Evolutionary conservation across 2,113 vertebrate genomes (phyloP).

Genomic region (Pleuronectes platessa): DNA sequence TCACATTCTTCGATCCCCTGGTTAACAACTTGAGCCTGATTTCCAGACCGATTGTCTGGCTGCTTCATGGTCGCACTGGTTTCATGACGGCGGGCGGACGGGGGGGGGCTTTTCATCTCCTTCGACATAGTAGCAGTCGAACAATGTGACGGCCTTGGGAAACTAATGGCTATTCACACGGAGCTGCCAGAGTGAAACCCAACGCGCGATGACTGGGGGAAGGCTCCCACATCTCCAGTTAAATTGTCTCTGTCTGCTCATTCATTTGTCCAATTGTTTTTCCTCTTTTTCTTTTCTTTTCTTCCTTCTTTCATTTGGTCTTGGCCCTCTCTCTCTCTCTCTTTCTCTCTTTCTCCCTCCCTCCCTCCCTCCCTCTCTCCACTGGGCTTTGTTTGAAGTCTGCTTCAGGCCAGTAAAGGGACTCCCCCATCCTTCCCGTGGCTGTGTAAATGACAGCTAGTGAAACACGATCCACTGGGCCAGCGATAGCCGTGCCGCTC

Average conservation of each 20-base stretch:
- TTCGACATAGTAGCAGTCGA: slow-evolving; percentile 72
- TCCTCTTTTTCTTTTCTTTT: slow-evolving; percentile 9
- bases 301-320: slow-evolving; percentile 36
- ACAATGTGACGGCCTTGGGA: slow-evolving; percentile 70
- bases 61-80: slow-evolving; percentile 61
- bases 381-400: slow-evolving; percentile 82
- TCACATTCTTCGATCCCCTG: slow-evolving; percentile 32
- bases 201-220: slow-evolving; percentile 64
- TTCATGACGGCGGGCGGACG: slow-evolving; percentile 64
- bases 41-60: slow-evolving; percentile 65
- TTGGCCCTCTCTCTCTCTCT: slow-evolving; percentile 39
- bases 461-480: slow-evolving; percentile 79
- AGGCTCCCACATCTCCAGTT: slow-evolving; percentile 74
- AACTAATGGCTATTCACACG: slow-evolving; percentile 64
- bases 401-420: slow-evolving; percentile 78
- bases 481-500: slow-evolving; percentile 62
- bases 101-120: slow-evolving; percentile 58
- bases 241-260: slow-evolving; percentile 70
- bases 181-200: slow-evolving; percentile 72
- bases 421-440: slow-evolving; percentile 70
- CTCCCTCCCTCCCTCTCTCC: slow-evolving; percentile 41
- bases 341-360: slow-evolving; percentile 17
- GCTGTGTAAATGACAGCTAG: slow-evolving; percentile 84
- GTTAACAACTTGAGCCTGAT: slow-evolving; percentile 41
- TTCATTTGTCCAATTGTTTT: slow-evolving; percentile 62